These are phyloP conservation scores for Notiomystis cincta DNA, from an alignment of 2,113 vertebrate genomes.

Conservation along the genomic window DNA sequence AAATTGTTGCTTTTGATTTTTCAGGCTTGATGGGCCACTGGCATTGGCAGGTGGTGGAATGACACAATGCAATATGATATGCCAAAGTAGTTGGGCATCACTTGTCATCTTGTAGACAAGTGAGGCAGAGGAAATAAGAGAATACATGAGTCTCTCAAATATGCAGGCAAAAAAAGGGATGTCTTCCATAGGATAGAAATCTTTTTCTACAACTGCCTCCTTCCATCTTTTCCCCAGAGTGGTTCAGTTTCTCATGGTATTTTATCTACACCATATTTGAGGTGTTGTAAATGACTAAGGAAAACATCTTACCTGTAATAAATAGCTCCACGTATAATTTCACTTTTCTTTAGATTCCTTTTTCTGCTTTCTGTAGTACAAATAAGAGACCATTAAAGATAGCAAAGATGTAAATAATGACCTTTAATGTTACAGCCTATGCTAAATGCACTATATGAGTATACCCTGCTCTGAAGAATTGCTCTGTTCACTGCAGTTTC, in stretches of 20 bases:
- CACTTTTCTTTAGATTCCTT: background rate
- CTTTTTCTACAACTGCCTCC: background rate
- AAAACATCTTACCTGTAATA: background rate
- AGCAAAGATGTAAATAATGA: background rate
- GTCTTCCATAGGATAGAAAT: background rate
- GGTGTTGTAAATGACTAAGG: background rate
- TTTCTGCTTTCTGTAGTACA: background rate
- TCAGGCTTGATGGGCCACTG: constrained; percentile 39
- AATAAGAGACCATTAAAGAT: background rate
- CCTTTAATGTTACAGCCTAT: background rate
- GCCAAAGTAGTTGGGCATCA: constrained; percentile 39
- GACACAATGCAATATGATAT: constrained; percentile 20
- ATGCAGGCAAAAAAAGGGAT: background rate
- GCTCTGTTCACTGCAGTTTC: background rate
- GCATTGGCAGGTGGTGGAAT: constrained; percentile 22
- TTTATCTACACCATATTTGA: background rate
- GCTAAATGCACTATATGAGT: background rate
- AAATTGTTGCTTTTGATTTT: constrained; percentile 42
- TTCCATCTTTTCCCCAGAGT: background rate
- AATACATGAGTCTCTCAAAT: background rate
- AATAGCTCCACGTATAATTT: background rate
- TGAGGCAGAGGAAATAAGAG: background rate
- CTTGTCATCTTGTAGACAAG: constrained; percentile 9
- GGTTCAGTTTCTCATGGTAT: background rate
- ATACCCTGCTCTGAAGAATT: background rate